Evolutionary conservation across 1,140 invertebrate species (phyloP), one percentile per base, ranked within the genome.

Genomic region (Nylanderia fulva): DNA sequence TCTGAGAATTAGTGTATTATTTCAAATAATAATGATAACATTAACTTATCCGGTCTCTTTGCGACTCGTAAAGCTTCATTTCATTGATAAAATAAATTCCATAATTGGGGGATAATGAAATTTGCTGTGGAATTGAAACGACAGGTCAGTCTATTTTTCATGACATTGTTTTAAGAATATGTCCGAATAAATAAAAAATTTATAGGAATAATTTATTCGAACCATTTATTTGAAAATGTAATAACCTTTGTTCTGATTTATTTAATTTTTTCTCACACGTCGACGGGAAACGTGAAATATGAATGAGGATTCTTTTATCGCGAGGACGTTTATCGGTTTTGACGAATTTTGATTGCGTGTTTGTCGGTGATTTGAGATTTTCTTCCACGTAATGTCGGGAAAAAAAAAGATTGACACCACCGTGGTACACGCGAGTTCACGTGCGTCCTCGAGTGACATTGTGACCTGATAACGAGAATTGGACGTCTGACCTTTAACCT

Each of bases 401-500:
- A 71, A 72, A 88, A 71, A 72, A 88, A 84, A 64, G 76, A 64
- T 87, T 83, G 86, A 21, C 45, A 8, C 24, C 15, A 42, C 11
- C 21, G 56, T 76, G 7, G 3, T 42, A 24, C 54, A 33, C 63
- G 24, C 36, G 15, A 77, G 27, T 48, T 29, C 54, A 54, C 66
- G 75, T 52, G 64, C 48, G 7, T 56, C 84, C 45, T 45, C 63
- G 29, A 64, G 77, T 69, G 60, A 66, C 60, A 83, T 58, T 72
- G 61, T 86, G 88, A 90, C 84, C 89, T 58, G 61, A 52, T n/a
- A 48, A 15, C 54, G 84, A 42, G 66, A 88, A 79, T 87, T 88
- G 86, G 45, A 85, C 85, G 60, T 56, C 45, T 75, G 72, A 91
- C 88, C 90, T 91, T 88, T 88, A 79, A 86, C 79, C 85, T 90